Evolutionary conservation across 1,140 invertebrate species (phyloP), one percentile per base, ranked within the genome.

Genomic region (Octopus sinensis): DNA sequence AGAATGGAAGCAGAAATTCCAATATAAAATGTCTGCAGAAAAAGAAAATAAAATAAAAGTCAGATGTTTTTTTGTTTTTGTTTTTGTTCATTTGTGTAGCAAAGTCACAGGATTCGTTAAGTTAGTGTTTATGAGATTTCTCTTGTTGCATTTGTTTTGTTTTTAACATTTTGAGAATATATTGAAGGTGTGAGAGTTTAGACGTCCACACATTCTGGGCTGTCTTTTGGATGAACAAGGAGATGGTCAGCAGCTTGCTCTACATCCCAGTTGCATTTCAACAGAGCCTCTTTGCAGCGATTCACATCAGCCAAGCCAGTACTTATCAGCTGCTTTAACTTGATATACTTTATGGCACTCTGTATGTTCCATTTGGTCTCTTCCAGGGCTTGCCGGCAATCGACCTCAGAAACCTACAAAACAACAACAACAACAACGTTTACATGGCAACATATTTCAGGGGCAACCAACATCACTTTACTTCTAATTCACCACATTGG

Each of bases 321-420:
- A 17, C 86, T 90, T 10, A 92, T 86, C 17, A 91, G 83, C 71
- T 93, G 93, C 87, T 95, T 94, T 13, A 95, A 88, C 86, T 94
- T 94, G 0, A 95, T 93, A 54, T 96, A 90, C 88, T 98, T 98
- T 76, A 97, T 96, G 0, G 96, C 96, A 53, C 94, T 94, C 84
- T 96, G 93, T 0, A 97, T 94, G 87, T 97, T 94, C 96, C 96
- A 97, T 81, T 95, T 93, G 30, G 95, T 95, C 54, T 95, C 93
- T 85, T 97, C 94, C 4, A 98, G 89, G 0, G 96, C 95, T 80
- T 93, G 91, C 6, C 97, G 89, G 87, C 96, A 97, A 77, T 95
- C 94, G 83, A 95, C 94, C 0, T 94, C 93, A 0, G 93, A 93
- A 12, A 95, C 94, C 93, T 96, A 90, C 4, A 86, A 87, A 80